Evolutionary conservation across 2,888 invertebrate species (phyloP).

Genomic region (Scaeva pyrastri): DNA sequence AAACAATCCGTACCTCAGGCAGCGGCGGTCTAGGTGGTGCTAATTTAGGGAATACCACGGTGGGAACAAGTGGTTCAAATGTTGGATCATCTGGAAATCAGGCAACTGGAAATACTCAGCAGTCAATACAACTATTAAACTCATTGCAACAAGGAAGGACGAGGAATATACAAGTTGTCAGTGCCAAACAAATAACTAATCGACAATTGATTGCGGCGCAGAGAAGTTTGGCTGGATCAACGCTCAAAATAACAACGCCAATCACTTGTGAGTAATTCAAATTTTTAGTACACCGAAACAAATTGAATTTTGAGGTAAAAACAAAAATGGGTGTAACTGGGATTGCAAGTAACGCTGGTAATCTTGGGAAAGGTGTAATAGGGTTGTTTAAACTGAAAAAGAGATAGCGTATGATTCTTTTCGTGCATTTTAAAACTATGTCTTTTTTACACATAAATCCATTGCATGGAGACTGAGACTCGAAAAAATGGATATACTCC

Average conservation of each 20-base stretch:
- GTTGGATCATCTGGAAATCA: slow-evolving; percentile 63
- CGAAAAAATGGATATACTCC: too few relatives aligned
- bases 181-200: slow-evolving; percentile 81
- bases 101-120: slow-evolving; percentile 71
- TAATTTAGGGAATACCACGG: slow-evolving; percentile 60
- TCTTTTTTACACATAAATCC: too few relatives aligned
- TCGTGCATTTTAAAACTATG: too few relatives aligned
- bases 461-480: too few relatives aligned
- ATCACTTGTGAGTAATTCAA: slow-evolving; percentile 80
- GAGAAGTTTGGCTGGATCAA: slow-evolving; percentile 82
- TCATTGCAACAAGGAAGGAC: slow-evolving; percentile 82
- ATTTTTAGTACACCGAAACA: slow-evolving; percentile 9
- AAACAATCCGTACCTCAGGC: slow-evolving; percentile 82
- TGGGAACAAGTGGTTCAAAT: slow-evolving; percentile 38
- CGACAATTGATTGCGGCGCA: slow-evolving; percentile 81
- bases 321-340: not conserved
- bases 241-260: slow-evolving; percentile 82
- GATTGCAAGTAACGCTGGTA: slow-evolving; percentile 2
- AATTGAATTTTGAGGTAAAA: not conserved
- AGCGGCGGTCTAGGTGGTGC: slow-evolving; percentile 46
- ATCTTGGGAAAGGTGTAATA: not conserved
- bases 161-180: slow-evolving; percentile 83
- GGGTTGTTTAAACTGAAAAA: too few relatives aligned
- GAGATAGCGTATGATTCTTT: too few relatives aligned
- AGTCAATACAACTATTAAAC: slow-evolving; percentile 81